These are phyloP conservation scores for Oscheius sp. DNA, from an alignment of 2,888 invertebrate species.

Conservation along the genomic window DNA sequence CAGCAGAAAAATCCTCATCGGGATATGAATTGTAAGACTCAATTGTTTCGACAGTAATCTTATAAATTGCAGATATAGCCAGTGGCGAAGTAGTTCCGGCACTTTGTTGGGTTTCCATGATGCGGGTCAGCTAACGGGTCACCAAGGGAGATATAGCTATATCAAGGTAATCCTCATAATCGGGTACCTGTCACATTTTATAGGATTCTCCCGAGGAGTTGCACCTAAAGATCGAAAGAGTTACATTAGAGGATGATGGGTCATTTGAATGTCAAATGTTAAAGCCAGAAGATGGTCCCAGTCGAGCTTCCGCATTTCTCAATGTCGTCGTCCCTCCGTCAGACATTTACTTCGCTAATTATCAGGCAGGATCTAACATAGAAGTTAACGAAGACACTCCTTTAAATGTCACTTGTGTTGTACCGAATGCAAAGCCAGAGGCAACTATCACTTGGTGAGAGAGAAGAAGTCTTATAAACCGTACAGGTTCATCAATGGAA, in stretches of 20 bases:
- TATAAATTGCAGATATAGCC: constrained; percentile 49
- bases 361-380: constrained; percentile 55
- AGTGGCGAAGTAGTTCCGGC: constrained; percentile 66
- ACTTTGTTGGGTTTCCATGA: constrained; percentile 62
- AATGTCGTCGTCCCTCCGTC: constrained; percentile 66
- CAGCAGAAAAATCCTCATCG: constrained; percentile 47
- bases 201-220: constrained; percentile 65
- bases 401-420: constrained; percentile 65
- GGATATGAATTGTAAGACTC: constrained; percentile 40
- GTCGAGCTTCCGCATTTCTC: constrained; percentile 57
- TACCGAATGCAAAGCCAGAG: constrained; percentile 62
- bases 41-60: neutral
- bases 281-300: constrained; percentile 55
- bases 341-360: constrained; percentile 56
- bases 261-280: constrained; percentile 93
- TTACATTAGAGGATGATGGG: constrained; percentile 88
- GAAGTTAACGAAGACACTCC: constrained; percentile 63
- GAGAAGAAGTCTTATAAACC: neutral
- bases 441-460: constrained; percentile 54
- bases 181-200: constrained; percentile 1
- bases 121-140: constrained; percentile 57
- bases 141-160: constrained; percentile 66
- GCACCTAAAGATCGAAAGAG: constrained; percentile 59
- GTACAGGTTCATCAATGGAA: constrained; percentile 63
- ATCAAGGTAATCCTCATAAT: constrained; percentile 40